Base-by-base conservation (phyloP, 2,797 vertebrate genomes). In the Triplophysa bombifrons region DNA sequence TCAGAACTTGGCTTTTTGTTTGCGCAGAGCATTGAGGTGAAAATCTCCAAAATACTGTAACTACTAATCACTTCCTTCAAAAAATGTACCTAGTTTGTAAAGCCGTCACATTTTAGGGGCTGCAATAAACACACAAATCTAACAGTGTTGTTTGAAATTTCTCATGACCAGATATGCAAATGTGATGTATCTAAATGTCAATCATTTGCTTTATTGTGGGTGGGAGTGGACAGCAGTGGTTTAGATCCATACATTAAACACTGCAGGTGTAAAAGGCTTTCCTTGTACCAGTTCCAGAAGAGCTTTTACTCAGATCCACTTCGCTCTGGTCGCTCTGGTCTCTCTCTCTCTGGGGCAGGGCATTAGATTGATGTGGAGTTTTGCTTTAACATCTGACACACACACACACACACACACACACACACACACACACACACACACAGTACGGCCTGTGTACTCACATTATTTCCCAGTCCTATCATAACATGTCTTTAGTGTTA, bases 231-330 rank as follows among this genome's bases (percentile, higher is more conserved):
- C 78, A 69, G 41, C 38, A 68, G 58, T 12, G 75, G 80, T 68
- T n/a, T 19, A 27, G 68, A 71, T 56, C 64, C 14, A 56, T 88
- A 85, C 84, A 88, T 91, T 91, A 89, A 90, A 87, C 85, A 89
- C 83, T 86, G 83, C 73, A 74, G 82, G 80, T 83, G 86, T 92
- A 91, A 93, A 91, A 92, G 88, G 88, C 68, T 89, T 90, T 90
- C 79, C 88, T 90, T 92, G 90, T 93, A 87, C 87, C 84, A 72
- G 80, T 81, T 93, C 92, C 91, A 93, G 88, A 86, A 92, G 87
- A 89, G 92, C 91, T 92, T 92, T 93, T 92, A 92, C 88, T 85
- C 72, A 19, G 50, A 69, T 74, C 71, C 77, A 41, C 63, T 81
- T 70, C 34, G 7, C 34, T 38, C 34, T 38, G 34, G 5, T 69